Conservation (phyloP, 2,113 vertebrate genomes). For the Sphaerodactylus townsendi region DNA sequence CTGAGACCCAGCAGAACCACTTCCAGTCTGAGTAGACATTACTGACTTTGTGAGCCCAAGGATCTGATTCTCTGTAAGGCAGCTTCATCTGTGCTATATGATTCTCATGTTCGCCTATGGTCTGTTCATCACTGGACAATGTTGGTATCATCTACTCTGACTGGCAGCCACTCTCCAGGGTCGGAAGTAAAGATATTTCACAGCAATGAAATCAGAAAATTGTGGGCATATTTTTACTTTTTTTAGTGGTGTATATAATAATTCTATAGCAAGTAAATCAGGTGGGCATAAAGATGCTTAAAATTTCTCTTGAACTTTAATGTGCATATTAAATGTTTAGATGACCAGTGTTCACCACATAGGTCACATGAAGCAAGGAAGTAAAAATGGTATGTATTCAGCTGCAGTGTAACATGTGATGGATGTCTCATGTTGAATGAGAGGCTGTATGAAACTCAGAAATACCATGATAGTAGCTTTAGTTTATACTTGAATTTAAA, state of each 20-base stretch:
- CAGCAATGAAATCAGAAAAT: too few relatives aligned
- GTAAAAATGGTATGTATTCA: fast-evolving
- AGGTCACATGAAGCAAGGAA: constrained; percentile 2
- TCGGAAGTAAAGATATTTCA: too few relatives aligned
- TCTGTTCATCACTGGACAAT: too few relatives aligned
- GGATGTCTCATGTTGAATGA: neutral
- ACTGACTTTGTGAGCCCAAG: too few relatives aligned
- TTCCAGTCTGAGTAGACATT: too few relatives aligned
- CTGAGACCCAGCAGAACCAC: too few relatives aligned
- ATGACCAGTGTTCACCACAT: constrained; percentile 42
- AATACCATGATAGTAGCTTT: neutral
- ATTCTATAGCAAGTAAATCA: neutral
- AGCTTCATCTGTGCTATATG: too few relatives aligned
- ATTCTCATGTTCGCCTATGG: too few relatives aligned
- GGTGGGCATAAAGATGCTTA: neutral
- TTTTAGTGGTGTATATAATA: neutral
- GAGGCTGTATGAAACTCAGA: neutral
- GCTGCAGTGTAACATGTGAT: neutral
- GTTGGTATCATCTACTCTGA: too few relatives aligned
- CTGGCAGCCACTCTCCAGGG: too few relatives aligned
- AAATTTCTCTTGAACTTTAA: constrained; percentile 13
- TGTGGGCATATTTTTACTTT: neutral
- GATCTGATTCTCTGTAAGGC: too few relatives aligned
- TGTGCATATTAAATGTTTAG: constrained; percentile 39
- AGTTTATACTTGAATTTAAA: neutral